A percentile compares a stretch with the other conserved stretches of the same genome.
These are phyloP conservation scores for Crypturellus tataupa DNA, from an alignment of 2,797 vertebrate genomes.

Conservation along the genomic window DNA sequence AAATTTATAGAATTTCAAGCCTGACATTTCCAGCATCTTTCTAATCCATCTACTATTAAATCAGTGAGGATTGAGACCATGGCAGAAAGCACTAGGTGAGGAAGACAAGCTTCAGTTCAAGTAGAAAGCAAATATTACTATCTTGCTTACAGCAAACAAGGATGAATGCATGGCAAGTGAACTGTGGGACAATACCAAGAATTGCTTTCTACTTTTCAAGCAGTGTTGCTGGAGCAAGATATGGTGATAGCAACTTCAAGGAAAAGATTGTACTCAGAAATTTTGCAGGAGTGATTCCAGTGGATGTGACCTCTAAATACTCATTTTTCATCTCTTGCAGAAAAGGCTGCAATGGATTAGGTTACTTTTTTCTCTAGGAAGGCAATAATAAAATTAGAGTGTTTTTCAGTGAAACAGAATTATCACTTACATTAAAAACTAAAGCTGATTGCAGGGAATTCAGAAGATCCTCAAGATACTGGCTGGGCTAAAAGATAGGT, in stretches of 20 bases:
- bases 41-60: neutral
- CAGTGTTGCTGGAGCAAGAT: neutral
- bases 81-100: neutral
- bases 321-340: neutral
- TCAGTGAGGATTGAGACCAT: neutral
- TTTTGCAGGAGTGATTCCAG: neutral
- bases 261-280: neutral
- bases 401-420: slow-evolving; percentile 3
- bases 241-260: neutral
- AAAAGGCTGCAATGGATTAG: neutral
- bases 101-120: neutral
- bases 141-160: neutral
- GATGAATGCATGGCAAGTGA: neutral
- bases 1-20: neutral
- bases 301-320: neutral
- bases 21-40: neutral
- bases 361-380: neutral
- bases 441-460: neutral
- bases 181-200: neutral
- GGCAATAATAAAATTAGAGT: neutral
- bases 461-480: neutral
- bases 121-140: neutral
- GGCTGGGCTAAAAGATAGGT: neutral
- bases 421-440: neutral
- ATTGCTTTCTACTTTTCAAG: neutral